These are phyloP conservation scores for Epinephelus fuscoguttatus DNA, from an alignment of 2,113 vertebrate genomes.

Conservation along the genomic window DNA sequence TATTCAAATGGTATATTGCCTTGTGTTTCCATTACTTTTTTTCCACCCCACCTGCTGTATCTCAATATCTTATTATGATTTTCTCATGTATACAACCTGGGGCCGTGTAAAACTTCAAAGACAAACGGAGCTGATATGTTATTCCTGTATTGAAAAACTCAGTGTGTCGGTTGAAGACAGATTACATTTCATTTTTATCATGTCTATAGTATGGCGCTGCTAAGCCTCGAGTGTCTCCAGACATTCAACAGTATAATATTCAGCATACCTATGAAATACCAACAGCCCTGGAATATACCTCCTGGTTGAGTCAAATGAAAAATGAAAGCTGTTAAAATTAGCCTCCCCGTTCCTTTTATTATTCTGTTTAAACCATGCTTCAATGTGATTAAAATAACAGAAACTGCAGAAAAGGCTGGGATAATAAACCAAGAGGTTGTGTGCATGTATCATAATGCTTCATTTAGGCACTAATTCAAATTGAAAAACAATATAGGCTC, in stretches of 20 bases:
- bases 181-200: slow-evolving; percentile 51
- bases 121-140: slow-evolving; percentile 33
- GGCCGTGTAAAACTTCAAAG: slow-evolving; percentile 24
- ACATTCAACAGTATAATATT: slow-evolving; percentile 1
- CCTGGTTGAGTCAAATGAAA: slow-evolving; percentile 56
- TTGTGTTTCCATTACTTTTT: slow-evolving; percentile 20
- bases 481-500: slow-evolving; percentile 78
- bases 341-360: slow-evolving; percentile 57
- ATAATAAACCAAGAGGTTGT: slow-evolving; percentile 69
- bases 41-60: slow-evolving; percentile 24
- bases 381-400: slow-evolving; percentile 78
- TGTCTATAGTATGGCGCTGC: background rate
- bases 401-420: slow-evolving; percentile 53
- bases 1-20: slow-evolving; percentile 36
- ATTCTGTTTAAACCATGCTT: slow-evolving; percentile 64
- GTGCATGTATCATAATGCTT: slow-evolving; percentile 74
- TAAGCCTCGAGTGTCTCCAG: slow-evolving; percentile 24
- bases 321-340: slow-evolving; percentile 68
- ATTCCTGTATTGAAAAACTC: slow-evolving; percentile 32
- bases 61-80: slow-evolving; percentile 35
- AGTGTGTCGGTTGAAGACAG: slow-evolving; percentile 5
- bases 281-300: slow-evolving; percentile 42
- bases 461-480: slow-evolving; percentile 82
- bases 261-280: slow-evolving; percentile 1
- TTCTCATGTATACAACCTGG: slow-evolving; percentile 17